Base-by-base conservation (phyloP, 2,888 invertebrate species). In the Clitarchus hookeri region DNA sequence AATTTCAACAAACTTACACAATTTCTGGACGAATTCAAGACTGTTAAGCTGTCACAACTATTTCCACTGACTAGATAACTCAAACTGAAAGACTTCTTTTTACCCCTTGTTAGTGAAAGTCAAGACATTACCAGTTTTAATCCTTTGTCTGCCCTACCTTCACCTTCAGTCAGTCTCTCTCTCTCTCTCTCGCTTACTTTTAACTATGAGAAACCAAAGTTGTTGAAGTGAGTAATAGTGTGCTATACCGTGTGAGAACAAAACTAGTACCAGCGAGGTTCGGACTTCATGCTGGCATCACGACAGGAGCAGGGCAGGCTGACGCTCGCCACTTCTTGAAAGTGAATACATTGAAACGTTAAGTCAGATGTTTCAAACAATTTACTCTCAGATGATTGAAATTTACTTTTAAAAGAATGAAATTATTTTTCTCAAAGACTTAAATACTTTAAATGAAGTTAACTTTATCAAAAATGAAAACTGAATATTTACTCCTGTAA, bases 301-400 rank as follows among this genome's bases (percentile, higher is more conserved):
- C 87, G 88, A 86, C 87, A 86, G 87, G 85, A 84, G 83, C 87
- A 84, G 86, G 87, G 53, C 86, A 87, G 85, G 86, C 85, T 84
- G 88, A 87, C 87, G 87, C 88, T 88, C 88, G 88, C 87, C 88
- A 88, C 88, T 88, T 88, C 88, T 88, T 88, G 88, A 88, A 88
- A 88, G 88, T 88, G 88, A 88, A 88, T 88, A 88, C 87, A 88
- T 88, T 87, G 86, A 87, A 88, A 87, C 85, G 88, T 87, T 88
- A 86, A 87, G 88, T 88, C 88, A 88, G 88, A 87, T 85, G 86
- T 77, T 44, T 23, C 19, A 65, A 65, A 65, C 65, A 65, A 65
- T 65, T 65, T 65, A 65, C 65, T 65, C 65, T 65, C 65, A 65
- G 65, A 65, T 65, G 65, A 65, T 65, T 65, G 65, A 65, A 16